These are phyloP conservation scores for Rafetus swinhoei DNA, from an alignment of 2,113 vertebrate genomes.

Conservation along the genomic window DNA sequence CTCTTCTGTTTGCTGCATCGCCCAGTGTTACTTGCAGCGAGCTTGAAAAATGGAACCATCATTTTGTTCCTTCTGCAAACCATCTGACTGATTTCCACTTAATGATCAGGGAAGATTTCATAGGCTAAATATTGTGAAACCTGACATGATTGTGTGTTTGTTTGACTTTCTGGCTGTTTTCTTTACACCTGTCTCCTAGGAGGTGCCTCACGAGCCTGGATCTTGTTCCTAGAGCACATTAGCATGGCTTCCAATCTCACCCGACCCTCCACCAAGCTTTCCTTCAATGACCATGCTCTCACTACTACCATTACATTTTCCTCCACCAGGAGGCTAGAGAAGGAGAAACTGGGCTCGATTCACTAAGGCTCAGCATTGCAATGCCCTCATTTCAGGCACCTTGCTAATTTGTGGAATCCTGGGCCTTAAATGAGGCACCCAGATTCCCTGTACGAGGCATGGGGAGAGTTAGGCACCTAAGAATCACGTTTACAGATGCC, in stretches of 20 bases:
- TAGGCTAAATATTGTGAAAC: slow-evolving; percentile 41
- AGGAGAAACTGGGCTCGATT: background rate
- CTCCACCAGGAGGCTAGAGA: background rate
- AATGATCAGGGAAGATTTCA: background rate
- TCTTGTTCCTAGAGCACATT: background rate
- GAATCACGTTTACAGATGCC: background rate
- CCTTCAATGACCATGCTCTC: background rate
- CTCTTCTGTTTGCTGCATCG: background rate
- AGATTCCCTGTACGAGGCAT: background rate
- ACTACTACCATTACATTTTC: background rate
- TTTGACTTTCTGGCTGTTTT: background rate
- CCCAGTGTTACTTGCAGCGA: background rate
- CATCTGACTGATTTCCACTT: background rate
- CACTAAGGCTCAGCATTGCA: background rate
- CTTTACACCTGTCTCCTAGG: slow-evolving; percentile 15
- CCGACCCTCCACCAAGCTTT: background rate
- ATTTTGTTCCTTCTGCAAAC: background rate
- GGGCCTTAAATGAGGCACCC: background rate
- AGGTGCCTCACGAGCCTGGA: background rate
- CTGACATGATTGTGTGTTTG: background rate
- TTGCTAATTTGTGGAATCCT: background rate
- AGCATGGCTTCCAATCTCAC: background rate
- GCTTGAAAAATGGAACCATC: background rate
- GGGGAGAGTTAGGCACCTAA: background rate
- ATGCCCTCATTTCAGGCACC: background rate